A percentile compares a stretch with the other conserved stretches of the same genome.
phyloP scores from a whole-genome alignment of 2,797 vertebrate genomes.

The Mormyrops attenuatus region DNA sequence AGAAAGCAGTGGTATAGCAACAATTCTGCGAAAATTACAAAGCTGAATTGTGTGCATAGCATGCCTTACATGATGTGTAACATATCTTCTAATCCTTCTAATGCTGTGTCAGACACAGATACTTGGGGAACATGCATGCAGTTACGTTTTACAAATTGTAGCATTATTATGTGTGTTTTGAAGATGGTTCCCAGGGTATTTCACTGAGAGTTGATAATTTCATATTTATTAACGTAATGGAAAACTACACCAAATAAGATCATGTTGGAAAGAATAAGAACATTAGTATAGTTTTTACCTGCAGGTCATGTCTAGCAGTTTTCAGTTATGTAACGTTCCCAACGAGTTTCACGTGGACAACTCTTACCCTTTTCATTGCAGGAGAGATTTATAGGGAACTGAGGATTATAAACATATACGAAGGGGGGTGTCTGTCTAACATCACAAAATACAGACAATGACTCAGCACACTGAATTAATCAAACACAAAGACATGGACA shows the following conservation, averaged over 20 bases:
- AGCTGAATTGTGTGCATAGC: background rate
- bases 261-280: background rate
- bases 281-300: background rate
- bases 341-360: background rate
- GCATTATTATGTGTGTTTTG: background rate
- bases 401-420: background rate
- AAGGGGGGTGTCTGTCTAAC: background rate
- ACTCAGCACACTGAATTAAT: background rate
- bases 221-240: background rate
- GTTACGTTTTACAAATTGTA: background rate
- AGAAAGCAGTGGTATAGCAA: background rate
- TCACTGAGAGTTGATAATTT: background rate
- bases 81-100: background rate
- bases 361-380: background rate
- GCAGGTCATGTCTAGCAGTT: background rate
- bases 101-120: background rate
- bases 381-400: background rate
- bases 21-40: background rate
- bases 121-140: background rate
- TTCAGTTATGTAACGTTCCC: background rate
- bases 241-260: background rate
- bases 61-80: background rate
- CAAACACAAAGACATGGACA: background rate
- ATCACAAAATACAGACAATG: background rate
- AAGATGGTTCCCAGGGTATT: background rate